Conservation (phyloP, 2,888 invertebrate genomes). For the Coremacera marginata region DNA sequence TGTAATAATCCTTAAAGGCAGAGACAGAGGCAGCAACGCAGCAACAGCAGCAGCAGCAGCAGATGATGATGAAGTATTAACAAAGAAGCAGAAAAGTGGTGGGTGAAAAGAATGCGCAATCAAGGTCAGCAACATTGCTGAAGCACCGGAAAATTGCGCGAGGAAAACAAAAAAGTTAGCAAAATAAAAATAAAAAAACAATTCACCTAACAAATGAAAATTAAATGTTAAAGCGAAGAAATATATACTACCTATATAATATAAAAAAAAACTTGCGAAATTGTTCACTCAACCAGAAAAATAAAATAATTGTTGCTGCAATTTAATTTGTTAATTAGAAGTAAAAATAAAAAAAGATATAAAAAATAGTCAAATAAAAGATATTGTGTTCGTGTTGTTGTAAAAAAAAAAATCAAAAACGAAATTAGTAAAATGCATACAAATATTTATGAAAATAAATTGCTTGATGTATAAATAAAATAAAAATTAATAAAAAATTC, state of each 20-base stretch:
- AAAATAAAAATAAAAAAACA: background rate
- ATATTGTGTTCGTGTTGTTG: background rate
- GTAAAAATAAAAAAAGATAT: too few relatives aligned
- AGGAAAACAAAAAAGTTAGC: constrained; percentile 6
- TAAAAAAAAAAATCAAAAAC: background rate
- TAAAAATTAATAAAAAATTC: background rate
- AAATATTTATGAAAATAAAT: background rate
- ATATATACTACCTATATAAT: background rate
- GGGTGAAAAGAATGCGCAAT: constrained; percentile 12
- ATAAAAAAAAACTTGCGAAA: background rate
- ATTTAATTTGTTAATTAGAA: background rate
- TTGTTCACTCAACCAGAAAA: background rate
- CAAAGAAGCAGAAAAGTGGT: constrained; percentile 5
- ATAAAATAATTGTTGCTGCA: background rate
- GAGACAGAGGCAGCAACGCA: background rate
- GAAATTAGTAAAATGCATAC: background rate
- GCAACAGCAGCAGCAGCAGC: background rate
- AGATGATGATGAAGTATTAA: background rate
- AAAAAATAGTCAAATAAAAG: background rate
- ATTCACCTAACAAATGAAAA: background rate
- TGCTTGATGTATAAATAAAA: background rate
- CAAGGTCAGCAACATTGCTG: constrained; percentile 36
- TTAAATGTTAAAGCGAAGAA: background rate
- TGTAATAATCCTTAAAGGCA: background rate
- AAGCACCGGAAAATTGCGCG: constrained; percentile 26